Conservation (phyloP, 1,140 invertebrate species). For the Oncopodura yosiiana region DNA sequence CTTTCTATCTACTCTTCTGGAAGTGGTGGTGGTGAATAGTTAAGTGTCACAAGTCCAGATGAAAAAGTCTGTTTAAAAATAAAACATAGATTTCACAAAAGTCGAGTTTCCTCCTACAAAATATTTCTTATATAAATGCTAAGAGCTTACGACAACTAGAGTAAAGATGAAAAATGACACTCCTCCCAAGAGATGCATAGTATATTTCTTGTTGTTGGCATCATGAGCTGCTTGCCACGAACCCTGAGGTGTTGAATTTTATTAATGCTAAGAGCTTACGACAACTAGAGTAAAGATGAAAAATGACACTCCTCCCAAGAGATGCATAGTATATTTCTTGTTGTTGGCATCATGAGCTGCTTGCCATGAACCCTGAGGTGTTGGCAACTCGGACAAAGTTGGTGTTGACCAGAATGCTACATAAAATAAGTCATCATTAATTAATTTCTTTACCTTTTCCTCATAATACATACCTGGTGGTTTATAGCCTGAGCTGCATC, state of each 20-base stretch:
- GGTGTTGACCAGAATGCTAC: slow-evolving; percentile 37
- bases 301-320: slow-evolving; percentile 52
- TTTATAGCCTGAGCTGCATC: slow-evolving; percentile 18
- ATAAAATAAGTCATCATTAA: too few species aligned
- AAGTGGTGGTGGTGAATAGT: not conserved
- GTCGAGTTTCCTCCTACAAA: not conserved
- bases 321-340: slow-evolving; percentile 53
- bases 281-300: slow-evolving; percentile 47
- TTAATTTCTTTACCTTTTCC: too few species aligned
- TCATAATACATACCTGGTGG: too few species aligned
- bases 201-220: slow-evolving; percentile 55
- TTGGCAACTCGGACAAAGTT: slow-evolving; percentile 60
- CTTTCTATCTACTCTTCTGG: not conserved
- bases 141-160: slow-evolving; percentile 47
- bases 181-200: slow-evolving; percentile 53
- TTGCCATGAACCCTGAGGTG: slow-evolving; percentile 62
- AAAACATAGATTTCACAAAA: not conserved
- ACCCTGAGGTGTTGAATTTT: slow-evolving; percentile 51
- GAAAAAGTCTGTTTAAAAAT: not conserved
- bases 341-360: slow-evolving; percentile 53
- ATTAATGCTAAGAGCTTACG: too few species aligned
- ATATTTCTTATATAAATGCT: too few species aligned
- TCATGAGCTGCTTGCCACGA: slow-evolving; percentile 59
- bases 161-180: slow-evolving; percentile 48
- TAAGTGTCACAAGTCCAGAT: not conserved